Percentiles rank a stretch among this genome's conserved stretches.
phyloP scores from a whole-genome alignment of 2,888 invertebrate species.

The Tinea trinotella region DNA sequence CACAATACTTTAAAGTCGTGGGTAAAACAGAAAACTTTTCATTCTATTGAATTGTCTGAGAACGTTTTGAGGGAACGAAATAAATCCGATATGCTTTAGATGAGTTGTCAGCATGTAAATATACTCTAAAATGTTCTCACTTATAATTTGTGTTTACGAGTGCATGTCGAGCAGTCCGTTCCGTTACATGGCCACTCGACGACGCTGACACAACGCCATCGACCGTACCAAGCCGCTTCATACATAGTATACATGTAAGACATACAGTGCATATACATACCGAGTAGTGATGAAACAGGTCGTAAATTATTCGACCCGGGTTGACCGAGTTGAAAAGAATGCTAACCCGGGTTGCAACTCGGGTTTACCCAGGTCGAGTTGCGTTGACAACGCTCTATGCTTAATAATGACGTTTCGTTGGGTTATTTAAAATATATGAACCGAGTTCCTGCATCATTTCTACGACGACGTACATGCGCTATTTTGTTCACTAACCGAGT shows the following conservation, averaged over 20 bases:
- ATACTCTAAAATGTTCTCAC: conserved; percentile 67
- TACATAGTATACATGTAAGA: too few species aligned
- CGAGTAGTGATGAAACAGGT: background rate
- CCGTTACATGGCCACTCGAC: conserved; percentile 60
- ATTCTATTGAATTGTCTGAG: conserved; percentile 18
- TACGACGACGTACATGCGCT: too few species aligned
- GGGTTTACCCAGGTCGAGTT: too few species aligned
- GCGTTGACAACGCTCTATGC: too few species aligned
- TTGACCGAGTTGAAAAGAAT: too few species aligned
- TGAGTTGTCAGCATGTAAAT: conserved; percentile 51
- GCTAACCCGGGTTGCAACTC: too few species aligned
- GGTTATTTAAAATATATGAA: too few species aligned
- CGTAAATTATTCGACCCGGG: too few species aligned
- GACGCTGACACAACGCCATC: conserved; percentile 25
- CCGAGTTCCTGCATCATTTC: too few species aligned
- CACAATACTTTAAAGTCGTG: conserved; percentile 10
- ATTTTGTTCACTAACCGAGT: too few species aligned
- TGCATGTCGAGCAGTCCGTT: conserved; percentile 67
- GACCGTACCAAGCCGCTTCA: background rate
- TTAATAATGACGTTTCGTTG: too few species aligned
- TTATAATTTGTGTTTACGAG: conserved; percentile 70
- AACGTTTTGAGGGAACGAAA: conserved; percentile 12
- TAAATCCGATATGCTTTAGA: conserved; percentile 23
- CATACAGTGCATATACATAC: background rate
- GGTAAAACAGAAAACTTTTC: conserved; percentile 7